Base-by-base conservation (phyloP, 2,888 invertebrate species). In the Prosopocoilus inquinatus region DNA sequence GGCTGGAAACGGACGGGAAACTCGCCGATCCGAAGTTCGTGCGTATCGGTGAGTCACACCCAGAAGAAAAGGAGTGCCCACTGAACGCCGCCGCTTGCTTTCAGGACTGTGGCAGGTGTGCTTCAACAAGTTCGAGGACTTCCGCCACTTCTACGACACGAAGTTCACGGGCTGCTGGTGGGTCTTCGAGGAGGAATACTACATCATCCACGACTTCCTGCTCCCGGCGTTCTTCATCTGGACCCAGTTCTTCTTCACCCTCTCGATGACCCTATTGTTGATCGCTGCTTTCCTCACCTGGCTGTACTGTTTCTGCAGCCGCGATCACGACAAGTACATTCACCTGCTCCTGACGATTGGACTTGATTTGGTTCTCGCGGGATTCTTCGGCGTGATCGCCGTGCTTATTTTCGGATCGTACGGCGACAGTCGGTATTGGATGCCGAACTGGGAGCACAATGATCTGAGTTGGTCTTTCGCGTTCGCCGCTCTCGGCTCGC, bases 141-240 rank as follows among this genome's bases (percentile, higher is more conserved):
- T 90, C 3, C 88, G 90, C 64, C 88, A 90, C 63, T 84, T 87
- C 57, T 96, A 96, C 77, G 94, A 96, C 69, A 87, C 86, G 3
- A 81, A 82, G 50, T 94, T 94, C 68, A 83, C 81, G 11, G 94
- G 93, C 0, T 97, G 97, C 72, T 94, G 94, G 91, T 97, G 96
- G 95, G 91, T 97, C 57, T 95, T 96, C 71, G 94, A 96, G 77
- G 96, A 95, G 75, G 96, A 97, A 78, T 96, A 94, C 75, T 94
- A 95, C 72, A 95, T 95, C 55, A 93, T 97, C 63, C 89, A 93
- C 69, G 90, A 94, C 67, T 89, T 94, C 68, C 79, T 97, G 2
- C 78, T 94, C 65, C 95, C 95, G 50, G 88, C 90, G 9, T 97
- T 96, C 80, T 96, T 96, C 70, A 88, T 96, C 53, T 89, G 92